These are phyloP conservation scores for Protaetia brevitarsis DNA, from an alignment of 1,140 invertebrate species.

Conservation along the genomic window DNA sequence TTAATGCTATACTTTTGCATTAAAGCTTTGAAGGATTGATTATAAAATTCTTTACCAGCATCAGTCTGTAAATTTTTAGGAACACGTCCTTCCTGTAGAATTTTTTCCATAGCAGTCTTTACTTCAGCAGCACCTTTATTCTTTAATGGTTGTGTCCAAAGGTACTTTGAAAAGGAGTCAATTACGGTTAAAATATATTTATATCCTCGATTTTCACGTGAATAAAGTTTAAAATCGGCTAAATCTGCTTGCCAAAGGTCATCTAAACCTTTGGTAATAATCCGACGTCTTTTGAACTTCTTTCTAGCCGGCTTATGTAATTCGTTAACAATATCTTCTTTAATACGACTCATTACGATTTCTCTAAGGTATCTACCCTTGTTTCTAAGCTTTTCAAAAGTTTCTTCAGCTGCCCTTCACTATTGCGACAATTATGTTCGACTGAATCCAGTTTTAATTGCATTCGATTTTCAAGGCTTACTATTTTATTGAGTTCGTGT, in stretches of 20 bases:
- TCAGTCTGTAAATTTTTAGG: conserved; percentile 51
- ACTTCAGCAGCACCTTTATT: conserved; percentile 47
- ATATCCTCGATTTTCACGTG: conserved; percentile 45
- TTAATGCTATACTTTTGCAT: conserved; percentile 47
- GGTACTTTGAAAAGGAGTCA: conserved; percentile 51
- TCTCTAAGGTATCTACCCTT: background rate
- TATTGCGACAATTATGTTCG: background rate
- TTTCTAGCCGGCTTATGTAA: conserved; percentile 44
- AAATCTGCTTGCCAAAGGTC: conserved; percentile 50
- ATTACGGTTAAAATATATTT: conserved; percentile 52
- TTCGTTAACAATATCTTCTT: conserved; percentile 40
- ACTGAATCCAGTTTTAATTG: background rate
- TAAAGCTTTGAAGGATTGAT: conserved; percentile 37
- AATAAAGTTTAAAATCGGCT: conserved; percentile 45
- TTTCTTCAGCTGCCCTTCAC: background rate
- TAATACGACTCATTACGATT: background rate
- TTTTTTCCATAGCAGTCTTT: conserved; percentile 37
- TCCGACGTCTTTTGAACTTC: conserved; percentile 42
- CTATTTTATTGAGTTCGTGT: too few relatives aligned
- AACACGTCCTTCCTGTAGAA: conserved; percentile 36
- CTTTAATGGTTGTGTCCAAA: conserved; percentile 50
- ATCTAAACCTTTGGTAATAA: conserved; percentile 45
- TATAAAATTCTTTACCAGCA: conserved; percentile 50
- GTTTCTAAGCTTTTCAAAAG: background rate
- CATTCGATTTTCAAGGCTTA: too few relatives aligned